Evolutionary conservation across 2,113 vertebrate genomes (phyloP).

Genomic region (Heloderma charlesbogerti): DNA sequence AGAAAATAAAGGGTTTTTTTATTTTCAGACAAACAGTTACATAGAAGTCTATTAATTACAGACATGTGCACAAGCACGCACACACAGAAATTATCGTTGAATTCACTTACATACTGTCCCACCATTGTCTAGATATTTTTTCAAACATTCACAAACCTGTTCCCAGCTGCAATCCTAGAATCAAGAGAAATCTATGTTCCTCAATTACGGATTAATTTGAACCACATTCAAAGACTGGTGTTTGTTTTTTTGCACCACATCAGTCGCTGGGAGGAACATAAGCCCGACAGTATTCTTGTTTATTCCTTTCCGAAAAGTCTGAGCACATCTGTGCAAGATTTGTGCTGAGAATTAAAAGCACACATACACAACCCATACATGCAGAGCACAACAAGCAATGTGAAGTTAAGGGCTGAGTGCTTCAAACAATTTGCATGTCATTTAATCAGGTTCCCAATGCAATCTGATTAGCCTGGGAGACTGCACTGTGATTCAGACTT

Average conservation of each 20-base stretch:
- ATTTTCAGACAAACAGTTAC: neutral
- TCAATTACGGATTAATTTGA: neutral
- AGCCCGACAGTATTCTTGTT: neutral
- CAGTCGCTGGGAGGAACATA: neutral
- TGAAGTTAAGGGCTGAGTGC: neutral
- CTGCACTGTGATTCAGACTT: conserved; percentile 69
- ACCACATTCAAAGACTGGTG: neutral
- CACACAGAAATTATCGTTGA: neutral
- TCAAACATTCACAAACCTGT: neutral
- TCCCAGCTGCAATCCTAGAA: neutral
- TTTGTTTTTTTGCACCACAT: no score
- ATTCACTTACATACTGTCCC: neutral
- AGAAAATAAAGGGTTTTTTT: neutral
- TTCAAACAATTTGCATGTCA: neutral
- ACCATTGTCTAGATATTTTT: no score
- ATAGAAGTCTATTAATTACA: neutral
- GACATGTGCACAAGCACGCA: neutral
- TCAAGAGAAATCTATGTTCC: neutral
- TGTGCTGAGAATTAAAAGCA: no score
- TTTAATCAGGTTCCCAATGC: conserved; percentile 67
- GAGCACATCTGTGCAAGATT: neutral
- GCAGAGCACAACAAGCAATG: neutral
- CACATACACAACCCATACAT: no score
- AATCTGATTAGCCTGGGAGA: conserved; percentile 36
- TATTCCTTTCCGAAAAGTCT: neutral